Evolutionary conservation across 2,113 vertebrate species (phyloP), one percentile per base, ranked within the genome.

Genomic region (Nanorana parkeri): DNA sequence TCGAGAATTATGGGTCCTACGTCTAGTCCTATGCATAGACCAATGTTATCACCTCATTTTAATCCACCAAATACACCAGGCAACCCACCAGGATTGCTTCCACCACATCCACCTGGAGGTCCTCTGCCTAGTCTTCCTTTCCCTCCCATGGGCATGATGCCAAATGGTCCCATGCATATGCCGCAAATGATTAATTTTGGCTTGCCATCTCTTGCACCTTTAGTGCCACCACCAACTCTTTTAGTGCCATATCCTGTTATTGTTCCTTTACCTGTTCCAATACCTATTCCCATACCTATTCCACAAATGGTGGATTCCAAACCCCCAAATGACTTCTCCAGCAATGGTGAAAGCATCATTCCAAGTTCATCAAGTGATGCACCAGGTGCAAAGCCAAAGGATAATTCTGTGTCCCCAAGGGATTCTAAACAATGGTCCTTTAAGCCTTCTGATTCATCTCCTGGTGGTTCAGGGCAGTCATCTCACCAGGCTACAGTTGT

Each of bases 191-290:
- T 99, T 94, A 99, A 99, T 88, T 97, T 98, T 75, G 96, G 97
- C 81, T 94, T 99, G 92, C 97, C 98, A 10, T 99, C 98, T 56
- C 93, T 99, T 51, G 95, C 97, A 69, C 97, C 98, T 0, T 89
- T 99, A 86, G 97, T 99, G 88, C 98, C 98, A 81, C 98, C 98
- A 36, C 96, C 98, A 0, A 99, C 97, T 84, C 93, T 99, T 58
- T 91, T 99, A 86, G 97, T 99, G 91, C 98, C 98, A 77, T 99
- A 99, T 86, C 98, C 98, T 2, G 95, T 99, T 72, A 99, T 99
- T 80, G 97, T 99, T 69, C 98, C 98, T 47, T 91, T 99, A 82
- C 98, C 98, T 0, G 96, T 99, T 58, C 97, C 98, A 71, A 97
- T 99, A 84, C 97, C 98, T 47, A 98, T 99, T 82, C 98, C 98